Conservation (phyloP, 2,888 invertebrate genomes). For the Phytoseiulus persimilis region DNA sequence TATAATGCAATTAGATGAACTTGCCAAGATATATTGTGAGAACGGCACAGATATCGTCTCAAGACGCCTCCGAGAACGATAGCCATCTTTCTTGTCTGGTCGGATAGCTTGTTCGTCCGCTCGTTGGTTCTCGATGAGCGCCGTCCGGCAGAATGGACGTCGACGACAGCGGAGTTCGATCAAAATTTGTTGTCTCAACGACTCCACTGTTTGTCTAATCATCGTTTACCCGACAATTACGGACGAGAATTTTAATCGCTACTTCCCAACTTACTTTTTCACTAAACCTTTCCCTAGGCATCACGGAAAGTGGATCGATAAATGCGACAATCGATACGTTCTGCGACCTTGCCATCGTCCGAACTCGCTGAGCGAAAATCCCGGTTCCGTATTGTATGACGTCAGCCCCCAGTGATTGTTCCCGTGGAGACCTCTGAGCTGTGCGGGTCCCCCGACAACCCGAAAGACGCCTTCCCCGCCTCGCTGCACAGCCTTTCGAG, state of each 20-base stretch:
- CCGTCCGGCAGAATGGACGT: not conserved
- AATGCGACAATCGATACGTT: not conserved
- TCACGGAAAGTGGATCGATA: not conserved
- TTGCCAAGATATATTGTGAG: not conserved
- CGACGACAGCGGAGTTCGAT: not conserved
- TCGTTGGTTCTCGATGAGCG: not conserved
- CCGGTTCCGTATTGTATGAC: not conserved
- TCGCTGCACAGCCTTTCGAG: not conserved
- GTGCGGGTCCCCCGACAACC: not conserved
- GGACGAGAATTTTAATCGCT: not conserved
- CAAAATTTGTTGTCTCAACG: not conserved
- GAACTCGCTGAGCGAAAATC: not conserved
- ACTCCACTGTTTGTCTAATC: not conserved
- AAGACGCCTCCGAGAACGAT: not conserved
- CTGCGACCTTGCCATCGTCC: not conserved
- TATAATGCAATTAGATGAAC: not conserved
- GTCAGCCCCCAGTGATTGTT: no score
- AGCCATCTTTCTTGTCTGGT: not conserved
- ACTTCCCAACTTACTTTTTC: not conserved
- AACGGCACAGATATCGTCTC: not conserved
- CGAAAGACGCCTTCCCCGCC: not conserved
- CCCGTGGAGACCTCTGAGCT: not conserved
- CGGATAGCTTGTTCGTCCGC: not conserved
- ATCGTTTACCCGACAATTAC: slow-evolving; percentile 5
- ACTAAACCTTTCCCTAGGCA: not conserved